Base-by-base conservation (phyloP, 35 echinoderm and acorn worm species). In the Diadema setosum region DNA sequence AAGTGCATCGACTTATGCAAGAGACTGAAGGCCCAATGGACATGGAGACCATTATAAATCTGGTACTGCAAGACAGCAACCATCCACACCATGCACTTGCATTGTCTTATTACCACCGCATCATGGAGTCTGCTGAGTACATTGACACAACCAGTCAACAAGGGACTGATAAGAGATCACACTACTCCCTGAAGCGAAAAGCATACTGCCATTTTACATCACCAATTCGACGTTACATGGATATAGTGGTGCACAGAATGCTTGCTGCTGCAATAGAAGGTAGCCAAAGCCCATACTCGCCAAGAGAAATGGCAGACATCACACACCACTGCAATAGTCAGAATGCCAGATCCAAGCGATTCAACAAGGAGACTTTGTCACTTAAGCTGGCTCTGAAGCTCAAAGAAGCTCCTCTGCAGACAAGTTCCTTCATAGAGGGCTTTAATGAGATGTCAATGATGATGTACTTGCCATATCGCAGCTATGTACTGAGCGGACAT, bases 141-240 rank as follows among this genome's bases (percentile, higher is more conserved):
- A 75, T 89, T 17, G 75, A 84, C 48, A 88, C 92, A 17, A 76
- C 78, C 26, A 81, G 90, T 45, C 85, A 90, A 27, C 58, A 50
- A 33, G 59, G 21, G n/a, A 34, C 21, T 40, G 43, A 65, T 20
- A 82, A 82, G 39, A 46, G 70, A 46, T 21, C 14, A 12, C 96
- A 98, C 59, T 88, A 83, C 43, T 94, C 96, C 16, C 87, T 98
- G 42, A 48, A 85, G 9, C 80, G 87, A 70, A 45, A 82, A 6
- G 67, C 80, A 17, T 97, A 97, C 57, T 93, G 91, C 20, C 95
- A 97, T 45, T 97, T 97, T 61, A 97, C 95, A 42, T 97, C 95
- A 61, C 95, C 95, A 8, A 97, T 97, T 11, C 89, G 95, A 30
- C 75, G 95, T 17, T 97, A 87, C 48, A 91, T 93, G 33, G 95